A percentile compares a stretch with the other conserved stretches of the same genome.
phyloP scores from a whole-genome alignment of 2,888 invertebrate genomes.

The Pandemis corylana region DNA sequence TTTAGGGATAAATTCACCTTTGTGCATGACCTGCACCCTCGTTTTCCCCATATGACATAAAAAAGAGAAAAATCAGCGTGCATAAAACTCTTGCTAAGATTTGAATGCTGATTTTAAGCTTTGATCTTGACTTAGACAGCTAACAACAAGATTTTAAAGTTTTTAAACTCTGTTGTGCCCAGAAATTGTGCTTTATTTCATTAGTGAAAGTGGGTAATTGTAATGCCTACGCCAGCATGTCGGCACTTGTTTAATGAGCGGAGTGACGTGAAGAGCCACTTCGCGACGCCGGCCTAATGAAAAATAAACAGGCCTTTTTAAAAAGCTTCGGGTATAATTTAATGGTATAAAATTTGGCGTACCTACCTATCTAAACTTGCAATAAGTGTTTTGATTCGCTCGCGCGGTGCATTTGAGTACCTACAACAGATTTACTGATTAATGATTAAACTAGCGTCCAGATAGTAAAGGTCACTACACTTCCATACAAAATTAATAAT shows the following conservation, averaged over 20 bases:
- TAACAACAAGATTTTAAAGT: neutral
- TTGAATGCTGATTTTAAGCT: no score
- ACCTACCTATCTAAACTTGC: neutral
- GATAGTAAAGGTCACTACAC: no score
- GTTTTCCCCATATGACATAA: no score
- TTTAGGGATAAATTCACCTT: no score
- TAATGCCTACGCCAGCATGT: neutral
- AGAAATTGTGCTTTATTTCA: constrained; percentile 31
- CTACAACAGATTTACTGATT: neutral
- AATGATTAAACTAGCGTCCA: neutral
- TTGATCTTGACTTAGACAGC: no score
- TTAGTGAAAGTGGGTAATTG: constrained; percentile 25
- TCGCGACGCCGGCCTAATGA: constrained; percentile 49
- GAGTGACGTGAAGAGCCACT: constrained; percentile 44
- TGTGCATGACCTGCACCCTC: no score
- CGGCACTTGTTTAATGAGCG: constrained; percentile 28
- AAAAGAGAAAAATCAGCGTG: no score
- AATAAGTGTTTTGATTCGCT: constrained; percentile 4
- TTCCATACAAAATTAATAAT: no score
- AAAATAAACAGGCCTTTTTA: constrained; percentile 48
- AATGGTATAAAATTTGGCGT: constrained; percentile 2
- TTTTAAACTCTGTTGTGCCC: constrained; percentile 14
- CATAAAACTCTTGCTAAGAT: no score
- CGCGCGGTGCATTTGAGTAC: neutral
- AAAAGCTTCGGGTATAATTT: constrained; percentile 27